Conservation (phyloP, 2,888 invertebrate genomes). For the Altica lythri region DNA sequence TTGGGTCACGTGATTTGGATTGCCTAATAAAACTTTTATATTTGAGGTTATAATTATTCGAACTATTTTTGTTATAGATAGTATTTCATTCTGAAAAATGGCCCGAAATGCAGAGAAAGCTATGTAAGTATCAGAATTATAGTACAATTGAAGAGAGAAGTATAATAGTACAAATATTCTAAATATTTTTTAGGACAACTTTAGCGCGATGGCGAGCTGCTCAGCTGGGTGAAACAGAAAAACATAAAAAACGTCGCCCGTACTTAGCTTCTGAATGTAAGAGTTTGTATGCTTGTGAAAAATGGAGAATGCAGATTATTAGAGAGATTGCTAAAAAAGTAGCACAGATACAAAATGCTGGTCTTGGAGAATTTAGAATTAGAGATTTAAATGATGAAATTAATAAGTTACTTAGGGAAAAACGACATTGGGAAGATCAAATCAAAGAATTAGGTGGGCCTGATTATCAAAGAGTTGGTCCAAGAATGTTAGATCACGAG, state of each 20-base stretch:
- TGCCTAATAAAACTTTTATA: no score
- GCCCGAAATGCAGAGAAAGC: slow-evolving; percentile 35
- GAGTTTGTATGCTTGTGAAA: slow-evolving; percentile 89
- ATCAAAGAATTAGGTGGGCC: slow-evolving; percentile 95
- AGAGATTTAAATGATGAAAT: slow-evolving; percentile 99
- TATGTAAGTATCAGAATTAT: slow-evolving; percentile 23
- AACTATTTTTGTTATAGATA: no score
- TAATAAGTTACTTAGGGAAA: slow-evolving; percentile 94
- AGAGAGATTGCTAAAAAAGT: slow-evolving; percentile 98
- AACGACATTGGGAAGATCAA: slow-evolving; percentile 97
- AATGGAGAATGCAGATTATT: slow-evolving; percentile 96
- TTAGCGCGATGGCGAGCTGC: slow-evolving; percentile 98
- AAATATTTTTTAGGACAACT: slow-evolving; percentile 77
- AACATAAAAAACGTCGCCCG: slow-evolving; percentile 84
- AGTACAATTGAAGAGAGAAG: background rate
- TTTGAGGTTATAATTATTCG: no score
- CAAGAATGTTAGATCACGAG: slow-evolving; percentile 91
- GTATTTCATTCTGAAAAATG: no score
- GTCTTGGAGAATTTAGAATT: slow-evolving; percentile 97
- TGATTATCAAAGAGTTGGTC: slow-evolving; percentile 89
- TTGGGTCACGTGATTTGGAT: no score
- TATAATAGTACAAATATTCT: background rate
- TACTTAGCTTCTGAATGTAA: slow-evolving; percentile 95
- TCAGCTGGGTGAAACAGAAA: slow-evolving; percentile 87
- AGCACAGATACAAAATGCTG: slow-evolving; percentile 98